Evolutionary conservation across 2,888 invertebrate species (phyloP).

Genomic region (Acanthosoma haemorrhoidale): DNA sequence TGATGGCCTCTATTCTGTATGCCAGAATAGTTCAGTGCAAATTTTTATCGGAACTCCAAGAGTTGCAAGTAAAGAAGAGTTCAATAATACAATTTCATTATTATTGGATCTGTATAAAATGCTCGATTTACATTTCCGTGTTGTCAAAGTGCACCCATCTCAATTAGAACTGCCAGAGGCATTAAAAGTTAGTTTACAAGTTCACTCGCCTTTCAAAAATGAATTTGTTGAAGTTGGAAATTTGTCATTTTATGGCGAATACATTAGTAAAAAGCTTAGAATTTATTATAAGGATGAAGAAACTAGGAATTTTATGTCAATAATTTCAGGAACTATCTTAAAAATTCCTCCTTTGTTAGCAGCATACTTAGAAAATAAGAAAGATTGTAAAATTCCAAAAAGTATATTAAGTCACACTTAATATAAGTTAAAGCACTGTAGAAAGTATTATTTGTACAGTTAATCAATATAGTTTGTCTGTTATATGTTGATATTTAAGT

Average conservation of each 20-base stretch:
- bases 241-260: slow-evolving; percentile 65
- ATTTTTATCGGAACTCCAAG: slow-evolving; percentile 56
- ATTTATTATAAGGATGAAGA: slow-evolving; percentile 58
- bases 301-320: slow-evolving; percentile 57
- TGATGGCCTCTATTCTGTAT: slow-evolving; percentile 59
- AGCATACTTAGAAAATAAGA: slow-evolving; percentile 58
- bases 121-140: slow-evolving; percentile 62
- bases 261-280: slow-evolving; percentile 70
- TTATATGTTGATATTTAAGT: too few species aligned
- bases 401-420: background rate
- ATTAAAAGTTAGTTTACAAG: slow-evolving; percentile 62
- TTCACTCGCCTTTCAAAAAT: slow-evolving; percentile 62
- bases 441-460: too few species aligned
- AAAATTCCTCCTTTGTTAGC: slow-evolving; percentile 70
- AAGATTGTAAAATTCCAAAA: background rate
- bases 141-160: slow-evolving; percentile 58
- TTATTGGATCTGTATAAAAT: slow-evolving; percentile 57
- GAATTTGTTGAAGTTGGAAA: slow-evolving; percentile 68
- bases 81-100: slow-evolving; percentile 54
- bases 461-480: too few species aligned
- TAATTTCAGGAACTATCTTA: slow-evolving; percentile 67
- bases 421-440: background rate
- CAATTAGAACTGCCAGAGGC: slow-evolving; percentile 61
- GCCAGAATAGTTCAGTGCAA: slow-evolving; percentile 64
- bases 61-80: slow-evolving; percentile 52